Percentiles rank a stretch among this genome's conserved stretches.
Evolutionary conservation across 2,888 invertebrate genomes (phyloP).

Genomic region (Drosophila atroscutellata): DNA sequence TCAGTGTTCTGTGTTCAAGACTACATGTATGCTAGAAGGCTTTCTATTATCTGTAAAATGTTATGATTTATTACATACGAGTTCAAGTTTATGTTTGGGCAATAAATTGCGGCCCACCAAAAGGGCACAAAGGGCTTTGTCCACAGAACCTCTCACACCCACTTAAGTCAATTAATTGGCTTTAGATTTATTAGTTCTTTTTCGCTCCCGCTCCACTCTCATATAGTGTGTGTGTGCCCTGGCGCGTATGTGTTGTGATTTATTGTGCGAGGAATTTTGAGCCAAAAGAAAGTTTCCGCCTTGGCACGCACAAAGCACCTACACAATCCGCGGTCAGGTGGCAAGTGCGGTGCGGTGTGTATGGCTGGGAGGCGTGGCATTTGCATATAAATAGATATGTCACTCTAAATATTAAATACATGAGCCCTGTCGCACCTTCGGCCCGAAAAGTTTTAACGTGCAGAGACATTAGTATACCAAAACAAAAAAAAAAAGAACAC

Average conservation of each 20-base stretch:
- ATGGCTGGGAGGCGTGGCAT: slow-evolving; percentile 49
- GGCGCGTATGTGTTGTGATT: slow-evolving; percentile 66
- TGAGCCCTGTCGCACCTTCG: slow-evolving; percentile 28
- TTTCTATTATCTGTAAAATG: slow-evolving; percentile 75
- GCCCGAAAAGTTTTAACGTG: slow-evolving; percentile 43
- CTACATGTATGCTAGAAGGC: slow-evolving; percentile 51
- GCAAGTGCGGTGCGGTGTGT: slow-evolving; percentile 7
- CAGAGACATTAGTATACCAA: slow-evolving; percentile 9
- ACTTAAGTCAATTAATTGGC: slow-evolving; percentile 80
- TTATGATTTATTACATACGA: slow-evolving; percentile 78
- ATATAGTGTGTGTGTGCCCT: background rate
- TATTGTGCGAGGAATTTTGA: slow-evolving; percentile 59
- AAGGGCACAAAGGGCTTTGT: slow-evolving; percentile 36
- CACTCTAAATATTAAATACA: slow-evolving; percentile 69
- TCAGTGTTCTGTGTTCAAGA: slow-evolving; percentile 20
- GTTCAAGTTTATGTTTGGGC: slow-evolving; percentile 74
- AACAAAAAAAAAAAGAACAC: background rate
- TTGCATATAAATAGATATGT: slow-evolving; percentile 80
- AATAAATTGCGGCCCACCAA: slow-evolving; percentile 64
- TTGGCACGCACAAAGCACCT: slow-evolving; percentile 41
- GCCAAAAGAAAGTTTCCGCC: slow-evolving; percentile 44
- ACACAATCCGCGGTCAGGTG: slow-evolving; percentile 26
- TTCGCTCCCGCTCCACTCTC: slow-evolving; percentile 8
- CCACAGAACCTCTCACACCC: slow-evolving; percentile 30
- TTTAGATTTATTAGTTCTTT: slow-evolving; percentile 75